Evolutionary conservation across 2,797 vertebrate species (phyloP), one percentile per base, ranked within the genome.

Genomic region (Lacerta agilis): DNA sequence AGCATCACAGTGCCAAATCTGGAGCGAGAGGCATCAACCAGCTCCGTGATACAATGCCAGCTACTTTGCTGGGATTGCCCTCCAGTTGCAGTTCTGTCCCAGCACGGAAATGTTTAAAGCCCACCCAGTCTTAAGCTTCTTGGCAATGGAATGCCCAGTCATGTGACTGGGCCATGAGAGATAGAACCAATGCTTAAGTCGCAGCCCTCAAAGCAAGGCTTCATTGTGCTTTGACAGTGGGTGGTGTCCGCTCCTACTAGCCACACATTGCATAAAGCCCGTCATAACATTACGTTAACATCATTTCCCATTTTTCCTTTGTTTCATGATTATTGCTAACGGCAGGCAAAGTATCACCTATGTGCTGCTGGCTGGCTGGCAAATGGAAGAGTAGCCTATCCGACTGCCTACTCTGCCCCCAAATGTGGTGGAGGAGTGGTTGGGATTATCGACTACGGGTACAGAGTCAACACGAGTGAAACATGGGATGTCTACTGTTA

Each of bases 401-500:
- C 99, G 0, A 99, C 98, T 0, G 97, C 96, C 89, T 98, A 96
- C 64, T 93, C 98, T 87, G 98, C 96, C 85, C 96, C 96, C 20
- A 98, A 97, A 18, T 99, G 99, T 2, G 98, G 99, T 23, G 97
- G 96, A 0, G 98, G 98, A 0, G 88, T 98, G 0, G 96, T 99
- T 0, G 99, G 99, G 82, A 98, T 99, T 0, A 97, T 99, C 73
- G 98, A 99, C 94, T 99, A 99, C 0, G 98, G 98, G 0, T 58
- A 20, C 17, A 97, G 98, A 86, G 92, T 55, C 83, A 98, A 98
- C 90, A 93, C 97, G 90, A 98, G 96, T 0, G 98, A 99, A 95
- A 98, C 92, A n/a, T 99, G 98, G 98, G 98, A 99, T 38, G 95
- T 96, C 49, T 99, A 98, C 97, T 99, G 99, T 96, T 99, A 98